phyloP scores from a whole-genome alignment of 2,797 vertebrate genomes.

The Myotis daubentonii region DNA sequence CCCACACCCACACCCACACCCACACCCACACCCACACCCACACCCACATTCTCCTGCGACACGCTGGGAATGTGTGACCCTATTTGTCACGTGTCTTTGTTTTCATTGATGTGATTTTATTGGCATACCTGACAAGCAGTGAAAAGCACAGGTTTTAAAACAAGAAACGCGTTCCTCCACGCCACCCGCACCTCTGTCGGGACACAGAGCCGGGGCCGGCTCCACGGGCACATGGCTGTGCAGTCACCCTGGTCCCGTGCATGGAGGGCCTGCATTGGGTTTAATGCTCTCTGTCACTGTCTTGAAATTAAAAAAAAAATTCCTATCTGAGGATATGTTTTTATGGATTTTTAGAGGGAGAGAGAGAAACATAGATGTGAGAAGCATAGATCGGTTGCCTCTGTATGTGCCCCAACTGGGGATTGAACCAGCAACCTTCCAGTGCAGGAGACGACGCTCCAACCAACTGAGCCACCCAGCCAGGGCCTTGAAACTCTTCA shows the following conservation, averaged over 20 bases:
- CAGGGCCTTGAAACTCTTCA: neutral
- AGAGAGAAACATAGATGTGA: neutral
- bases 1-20: neutral
- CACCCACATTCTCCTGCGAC: neutral
- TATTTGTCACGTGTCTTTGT: neutral
- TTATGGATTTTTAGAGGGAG: neutral
- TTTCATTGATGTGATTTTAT: neutral
- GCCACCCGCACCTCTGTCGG: no score
- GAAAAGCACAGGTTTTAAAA: neutral
- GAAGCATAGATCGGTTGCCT: neutral
- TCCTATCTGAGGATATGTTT: neutral
- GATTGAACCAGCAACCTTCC: neutral
- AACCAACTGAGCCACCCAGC: neutral
- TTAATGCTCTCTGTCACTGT: neutral
- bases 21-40: neutral
- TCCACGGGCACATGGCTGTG: rapidly evolving
- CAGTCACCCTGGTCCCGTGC: rapidly evolving
- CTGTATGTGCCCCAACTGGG: neutral
- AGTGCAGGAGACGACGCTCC: neutral
- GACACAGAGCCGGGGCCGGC: neutral
- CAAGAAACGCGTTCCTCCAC: rapidly evolving
- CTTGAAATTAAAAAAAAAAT: neutral
- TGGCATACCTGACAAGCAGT: neutral
- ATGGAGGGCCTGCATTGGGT: no score
- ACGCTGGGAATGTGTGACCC: neutral